Percentiles rank a stretch among this genome's conserved stretches.
Conservation (phyloP, 2,113 vertebrate genomes). For the Oryzias celebensis region DNA sequence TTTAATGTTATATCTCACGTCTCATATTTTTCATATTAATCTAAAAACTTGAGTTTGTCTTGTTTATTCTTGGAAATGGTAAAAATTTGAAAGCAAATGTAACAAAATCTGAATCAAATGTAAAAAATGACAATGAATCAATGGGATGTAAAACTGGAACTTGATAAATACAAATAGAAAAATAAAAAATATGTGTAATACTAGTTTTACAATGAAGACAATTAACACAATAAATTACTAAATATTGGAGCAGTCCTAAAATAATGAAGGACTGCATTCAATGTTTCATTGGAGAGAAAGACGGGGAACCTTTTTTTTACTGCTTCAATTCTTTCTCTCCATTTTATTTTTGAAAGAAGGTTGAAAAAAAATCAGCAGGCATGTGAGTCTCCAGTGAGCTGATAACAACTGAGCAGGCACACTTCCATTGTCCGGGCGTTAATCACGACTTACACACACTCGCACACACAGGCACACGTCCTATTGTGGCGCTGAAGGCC, state of each 20-base stretch:
- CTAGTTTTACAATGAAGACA: too few species aligned
- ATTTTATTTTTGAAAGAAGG: slow-evolving; percentile 38
- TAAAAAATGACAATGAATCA: too few species aligned
- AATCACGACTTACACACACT: slow-evolving; percentile 33
- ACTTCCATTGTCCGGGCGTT: slow-evolving; percentile 62
- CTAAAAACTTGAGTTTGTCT: too few species aligned
- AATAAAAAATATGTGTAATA: too few species aligned
- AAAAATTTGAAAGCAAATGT: too few species aligned
- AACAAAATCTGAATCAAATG: too few species aligned
- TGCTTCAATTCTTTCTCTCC: slow-evolving; percentile 24
- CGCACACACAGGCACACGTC: slow-evolving; percentile 38
- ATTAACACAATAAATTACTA: too few species aligned
- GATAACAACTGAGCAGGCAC: slow-evolving; percentile 63
- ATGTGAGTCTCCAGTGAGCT: slow-evolving; percentile 46
- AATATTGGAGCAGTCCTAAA: not conserved
- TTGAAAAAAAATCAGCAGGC: slow-evolving; percentile 28
- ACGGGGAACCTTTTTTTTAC: not conserved
- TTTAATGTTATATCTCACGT: too few species aligned
- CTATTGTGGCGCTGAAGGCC: slow-evolving; percentile 52
- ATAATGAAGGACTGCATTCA: slow-evolving; percentile 4
- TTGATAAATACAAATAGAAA: too few species aligned
- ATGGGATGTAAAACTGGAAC: too few species aligned
- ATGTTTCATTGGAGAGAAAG: not conserved
- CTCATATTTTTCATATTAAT: too few species aligned
- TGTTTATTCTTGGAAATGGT: too few species aligned